Base-by-base conservation (phyloP, 64 coral and sea anemone species). In the Pachyseris speciosa region DNA sequence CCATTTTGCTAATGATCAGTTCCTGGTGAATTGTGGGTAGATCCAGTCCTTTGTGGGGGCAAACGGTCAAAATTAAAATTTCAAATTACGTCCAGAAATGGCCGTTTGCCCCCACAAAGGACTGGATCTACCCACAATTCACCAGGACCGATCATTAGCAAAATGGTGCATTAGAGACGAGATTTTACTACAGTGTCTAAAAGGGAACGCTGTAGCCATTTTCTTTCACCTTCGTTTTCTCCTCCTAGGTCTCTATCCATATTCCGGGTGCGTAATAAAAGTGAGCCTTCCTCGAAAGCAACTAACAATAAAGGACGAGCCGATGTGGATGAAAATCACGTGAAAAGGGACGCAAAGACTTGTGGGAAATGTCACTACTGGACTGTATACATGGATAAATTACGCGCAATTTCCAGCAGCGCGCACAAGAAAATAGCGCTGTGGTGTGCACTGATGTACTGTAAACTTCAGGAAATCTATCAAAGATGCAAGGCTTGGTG, bases 391-490 rank as follows among this genome's bases (percentile, higher is more conserved):
- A 22, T 61, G 77, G 33, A 37, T 25, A 60, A 28, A 29, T 38
- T 81, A 2, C 53, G 77, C 6, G 36, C 17, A 19, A 61, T 37
- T 9, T 40, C 0, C 37, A 61, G 30, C 20, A 25, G 13, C 9
- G 1, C 12, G 11, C 51, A 7, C 2, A 61, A 81, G 37, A 55
- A n/a, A 81, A 63, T 81, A 26, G 34, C 49, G 17, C 32, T 7
- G 9, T 81, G 77, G 77, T 81, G 77, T 63, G 32, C 19, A 3
- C 34, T 61, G 38, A 11, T 61, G 50, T 25, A 37, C n/a, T 25
- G 77, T 20, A 81, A 81, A 37, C 9, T 63, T 39, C 77, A 81
- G n/a, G 77, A 81, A 81, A 37, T 39, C 55, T 37, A 24, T 17
- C 31, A 60, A 5, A 81, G 77, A 81, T 60, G 34, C 29, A 61